Conservation (phyloP, 2,113 vertebrate species). For the Ammodytes marinus region DNA sequence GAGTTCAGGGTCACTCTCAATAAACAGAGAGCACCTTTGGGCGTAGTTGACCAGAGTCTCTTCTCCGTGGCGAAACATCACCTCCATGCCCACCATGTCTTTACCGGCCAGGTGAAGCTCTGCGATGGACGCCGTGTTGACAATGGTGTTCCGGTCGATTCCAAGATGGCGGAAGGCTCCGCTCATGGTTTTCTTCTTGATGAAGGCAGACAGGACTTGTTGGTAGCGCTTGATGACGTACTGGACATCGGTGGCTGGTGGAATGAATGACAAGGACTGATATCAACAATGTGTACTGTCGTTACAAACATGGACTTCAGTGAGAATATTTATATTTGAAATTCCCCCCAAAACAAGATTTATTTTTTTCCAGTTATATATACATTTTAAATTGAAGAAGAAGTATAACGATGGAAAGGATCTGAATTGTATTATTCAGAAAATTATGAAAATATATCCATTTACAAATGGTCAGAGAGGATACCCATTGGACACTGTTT, state of each 20-base stretch:
- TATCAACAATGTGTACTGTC: neutral
- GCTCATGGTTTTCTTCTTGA: slow-evolving; percentile 85
- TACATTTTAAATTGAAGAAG: too few relatives aligned
- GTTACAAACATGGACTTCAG: neutral
- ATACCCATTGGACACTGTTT: too few relatives aligned
- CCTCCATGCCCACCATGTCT: slow-evolving; percentile 75
- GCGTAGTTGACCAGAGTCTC: slow-evolving; percentile 83
- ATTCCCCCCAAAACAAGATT: too few relatives aligned
- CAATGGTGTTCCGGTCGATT: slow-evolving; percentile 84
- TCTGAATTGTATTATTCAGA: neutral
- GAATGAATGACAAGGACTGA: neutral
- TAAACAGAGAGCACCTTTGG: slow-evolving; percentile 76
- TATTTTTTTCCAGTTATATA: too few relatives aligned
- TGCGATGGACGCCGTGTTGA: slow-evolving; percentile 82
- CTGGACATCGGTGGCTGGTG: slow-evolving; percentile 79
- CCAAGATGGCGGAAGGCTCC: slow-evolving; percentile 80
- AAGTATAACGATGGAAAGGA: neutral
- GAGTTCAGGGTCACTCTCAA: slow-evolving; percentile 75
- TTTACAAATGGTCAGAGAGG: neutral
- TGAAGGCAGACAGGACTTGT: slow-evolving; percentile 80
- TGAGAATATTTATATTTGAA: neutral
- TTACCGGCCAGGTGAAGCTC: slow-evolving; percentile 80
- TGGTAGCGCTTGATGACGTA: slow-evolving; percentile 85
- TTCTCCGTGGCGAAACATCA: slow-evolving; percentile 78
- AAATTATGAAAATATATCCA: neutral